A percentile compares a stretch with the other conserved stretches of the same genome.
Evolutionary conservation across 2,797 vertebrate species (phyloP).

Genomic region (Tapirus indicus): DNA sequence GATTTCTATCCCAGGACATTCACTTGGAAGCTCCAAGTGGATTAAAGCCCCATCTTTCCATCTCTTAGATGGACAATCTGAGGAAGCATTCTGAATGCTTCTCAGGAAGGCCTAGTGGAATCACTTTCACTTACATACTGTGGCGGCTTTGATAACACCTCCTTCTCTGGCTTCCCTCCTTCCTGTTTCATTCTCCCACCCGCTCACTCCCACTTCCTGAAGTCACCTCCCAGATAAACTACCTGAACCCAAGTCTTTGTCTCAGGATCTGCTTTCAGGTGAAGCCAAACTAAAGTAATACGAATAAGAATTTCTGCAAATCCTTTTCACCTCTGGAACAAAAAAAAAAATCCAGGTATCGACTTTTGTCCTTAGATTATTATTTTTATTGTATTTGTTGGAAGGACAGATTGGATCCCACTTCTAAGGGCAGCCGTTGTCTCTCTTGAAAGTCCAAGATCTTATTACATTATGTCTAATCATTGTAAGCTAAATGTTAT

Average conservation of each 20-base stretch:
- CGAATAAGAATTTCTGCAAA: conserved; percentile 2
- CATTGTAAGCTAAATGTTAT: neutral
- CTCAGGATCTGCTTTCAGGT: neutral
- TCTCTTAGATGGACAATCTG: neutral
- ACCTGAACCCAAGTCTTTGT: neutral
- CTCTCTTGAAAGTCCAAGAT: neutral
- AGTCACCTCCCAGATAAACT: neutral
- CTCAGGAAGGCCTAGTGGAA: neutral
- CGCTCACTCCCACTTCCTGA: neutral
- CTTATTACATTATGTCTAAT: neutral
- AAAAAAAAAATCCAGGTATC: neutral
- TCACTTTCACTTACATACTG: neutral
- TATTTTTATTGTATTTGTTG: conserved; percentile 8
- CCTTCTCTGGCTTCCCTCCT: neutral
- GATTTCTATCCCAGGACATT: neutral
- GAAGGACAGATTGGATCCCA: neutral
- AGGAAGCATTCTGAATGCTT: neutral
- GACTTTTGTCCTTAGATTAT: conserved; percentile 14
- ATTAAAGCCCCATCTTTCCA: neutral
- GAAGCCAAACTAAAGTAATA: neutral
- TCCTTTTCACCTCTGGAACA: neutral
- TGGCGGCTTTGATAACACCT: neutral
- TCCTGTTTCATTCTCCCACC: neutral
- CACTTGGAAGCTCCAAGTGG: neutral
- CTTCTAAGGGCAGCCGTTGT: neutral